A percentile compares a stretch with the other conserved stretches of the same genome.
Evolutionary conservation across 1,140 invertebrate genomes (phyloP).

Genomic region (Pachypsylla venusta): DNA sequence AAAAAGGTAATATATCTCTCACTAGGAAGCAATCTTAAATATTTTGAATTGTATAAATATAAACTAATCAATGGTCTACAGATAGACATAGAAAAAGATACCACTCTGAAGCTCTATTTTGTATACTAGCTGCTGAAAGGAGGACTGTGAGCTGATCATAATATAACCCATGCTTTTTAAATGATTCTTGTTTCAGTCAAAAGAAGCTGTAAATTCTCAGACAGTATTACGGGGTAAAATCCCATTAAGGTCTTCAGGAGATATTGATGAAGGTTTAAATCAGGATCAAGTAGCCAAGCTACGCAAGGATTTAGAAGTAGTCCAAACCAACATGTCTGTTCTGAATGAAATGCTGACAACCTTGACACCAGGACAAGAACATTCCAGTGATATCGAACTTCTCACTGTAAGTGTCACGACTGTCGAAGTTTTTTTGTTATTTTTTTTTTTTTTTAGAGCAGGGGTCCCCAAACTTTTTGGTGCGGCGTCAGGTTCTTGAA

Average conservation of each 20-base stretch:
- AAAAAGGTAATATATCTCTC: slow-evolving; percentile 51
- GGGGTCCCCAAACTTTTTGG: too few species aligned
- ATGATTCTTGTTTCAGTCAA: neutral
- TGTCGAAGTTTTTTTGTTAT: too few species aligned
- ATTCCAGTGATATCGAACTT: slow-evolving; percentile 40
- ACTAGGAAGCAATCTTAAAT: neutral
- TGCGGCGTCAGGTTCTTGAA: too few species aligned
- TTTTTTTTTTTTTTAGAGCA: too few species aligned
- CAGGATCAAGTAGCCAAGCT: slow-evolving; percentile 80
- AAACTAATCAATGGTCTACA: neutral
- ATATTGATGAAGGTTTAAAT: slow-evolving; percentile 34
- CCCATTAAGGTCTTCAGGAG: neutral
- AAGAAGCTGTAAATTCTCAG: neutral
- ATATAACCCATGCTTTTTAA: neutral
- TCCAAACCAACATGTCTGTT: slow-evolving; percentile 85
- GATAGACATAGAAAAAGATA: neutral
- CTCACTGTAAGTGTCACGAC: slow-evolving; percentile 38
- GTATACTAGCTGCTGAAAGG: neutral
- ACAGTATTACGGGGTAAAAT: neutral
- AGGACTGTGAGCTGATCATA: neutral
- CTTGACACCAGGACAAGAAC: slow-evolving; percentile 55
- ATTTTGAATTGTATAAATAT: neutral
- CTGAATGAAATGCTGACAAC: slow-evolving; percentile 89
- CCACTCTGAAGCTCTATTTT: neutral
- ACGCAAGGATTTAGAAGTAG: slow-evolving; percentile 77